phyloP scores from a whole-genome alignment of 1,140 invertebrate species.

The Babylonia areolata region DNA sequence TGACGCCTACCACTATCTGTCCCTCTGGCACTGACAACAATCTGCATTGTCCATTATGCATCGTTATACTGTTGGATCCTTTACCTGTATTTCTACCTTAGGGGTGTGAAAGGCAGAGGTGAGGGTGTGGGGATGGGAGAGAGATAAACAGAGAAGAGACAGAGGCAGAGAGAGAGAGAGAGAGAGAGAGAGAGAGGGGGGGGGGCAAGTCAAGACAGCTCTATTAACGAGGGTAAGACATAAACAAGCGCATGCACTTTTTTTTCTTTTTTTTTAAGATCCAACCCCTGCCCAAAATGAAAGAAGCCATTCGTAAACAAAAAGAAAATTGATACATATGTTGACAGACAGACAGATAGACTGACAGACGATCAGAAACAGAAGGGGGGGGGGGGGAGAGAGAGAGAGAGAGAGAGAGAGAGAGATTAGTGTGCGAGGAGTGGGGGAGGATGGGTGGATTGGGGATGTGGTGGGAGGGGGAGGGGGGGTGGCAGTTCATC shows the following conservation, averaged over 20 bases:
- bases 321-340: background rate
- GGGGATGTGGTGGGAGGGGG: background rate
- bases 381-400: background rate
- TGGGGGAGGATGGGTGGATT: background rate
- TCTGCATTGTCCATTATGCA: no score
- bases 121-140: no score
- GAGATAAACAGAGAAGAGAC: background rate
- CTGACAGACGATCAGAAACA: background rate
- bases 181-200: background rate
- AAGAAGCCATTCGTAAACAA: background rate
- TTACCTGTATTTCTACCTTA: no score
- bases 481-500: background rate
- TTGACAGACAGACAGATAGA: background rate
- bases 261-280: no score
- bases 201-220: no score
- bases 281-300: background rate
- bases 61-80: no score
- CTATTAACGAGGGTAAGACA: no score
- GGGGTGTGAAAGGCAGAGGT: no score
- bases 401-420: conserved; percentile 3
- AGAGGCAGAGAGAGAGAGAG: background rate
- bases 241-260: no score
- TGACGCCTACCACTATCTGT: no score
- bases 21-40: no score
- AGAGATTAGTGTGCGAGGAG: background rate